Evolutionary conservation across 1,140 invertebrate genomes (phyloP), one percentile per base, ranked within the genome.

Genomic region (Neodiprion fabricii): DNA sequence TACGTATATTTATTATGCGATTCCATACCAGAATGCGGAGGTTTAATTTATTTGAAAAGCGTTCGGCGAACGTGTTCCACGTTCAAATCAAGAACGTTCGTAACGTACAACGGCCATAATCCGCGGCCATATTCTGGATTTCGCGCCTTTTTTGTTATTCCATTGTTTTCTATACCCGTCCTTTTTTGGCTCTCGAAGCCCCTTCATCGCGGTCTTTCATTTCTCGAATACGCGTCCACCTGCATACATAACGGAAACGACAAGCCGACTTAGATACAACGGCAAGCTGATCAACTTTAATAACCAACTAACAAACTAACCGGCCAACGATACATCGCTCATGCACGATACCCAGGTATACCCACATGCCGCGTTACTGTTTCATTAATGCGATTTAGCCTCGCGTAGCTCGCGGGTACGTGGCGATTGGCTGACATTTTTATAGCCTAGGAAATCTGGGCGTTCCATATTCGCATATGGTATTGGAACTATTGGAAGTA

Each of bases 101-200:
- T 12, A 65, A 69, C 21, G 73, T 67, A 49, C 28, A 47, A 73
- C 72, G 72, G 67, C 23, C 81, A 80, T 83, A 61, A 17, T 17
- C 71, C 28, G 74, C 66, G 67, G 72, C 68, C 74, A 76, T 81
- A 84, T 84, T 84, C 80, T 81, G 77, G 77, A 84, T 84, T 84
- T 84, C 83, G 83, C 83, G 79, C 83, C 83, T 84, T 84, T 84
- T 84, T 84, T 78, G 83, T 81, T 77, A 74, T 75, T 53, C 80
- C 80, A 80, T 82, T 81, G 81, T 81, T 75, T 81, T 72, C 77
- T 61, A 70, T 40, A 61, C 49, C 68, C 28, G 73, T 71, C 80
- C 79, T 79, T 81, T 81, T 81, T 81, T 69, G 80, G 76, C 72
- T 21, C 28, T 40, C 28, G 28, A 40, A 40, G 28, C 28, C 28